A percentile compares a stretch with the other conserved stretches of the same genome.
These are phyloP conservation scores for Tangara arthus DNA, from an alignment of 2,797 vertebrate species.

Conservation along the genomic window DNA sequence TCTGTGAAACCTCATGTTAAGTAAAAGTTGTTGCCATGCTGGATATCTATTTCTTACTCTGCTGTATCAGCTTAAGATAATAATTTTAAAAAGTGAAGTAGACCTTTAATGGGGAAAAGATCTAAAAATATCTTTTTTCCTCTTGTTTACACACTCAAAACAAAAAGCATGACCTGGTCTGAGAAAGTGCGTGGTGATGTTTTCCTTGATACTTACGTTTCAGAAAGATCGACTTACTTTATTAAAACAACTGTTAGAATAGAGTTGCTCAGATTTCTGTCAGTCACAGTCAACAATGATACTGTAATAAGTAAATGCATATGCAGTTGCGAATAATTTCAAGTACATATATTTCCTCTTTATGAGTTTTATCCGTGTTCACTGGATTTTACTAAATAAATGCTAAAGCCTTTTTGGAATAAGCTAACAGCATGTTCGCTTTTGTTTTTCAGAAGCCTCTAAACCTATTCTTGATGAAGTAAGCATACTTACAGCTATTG, in stretches of 20 bases:
- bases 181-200: not conserved
- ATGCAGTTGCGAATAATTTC: not conserved
- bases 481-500: slow-evolving; percentile 92
- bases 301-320: not conserved
- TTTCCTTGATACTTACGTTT: not conserved
- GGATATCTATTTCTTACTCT: not conserved
- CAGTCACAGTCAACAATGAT: not conserved
- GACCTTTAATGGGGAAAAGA: not conserved
- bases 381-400: not conserved
- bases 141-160: not conserved
- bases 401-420: slow-evolving; percentile 8
- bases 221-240: not conserved
- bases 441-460: slow-evolving; percentile 80
- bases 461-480: slow-evolving; percentile 87
- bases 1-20: not conserved
- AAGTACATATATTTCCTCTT: not conserved
- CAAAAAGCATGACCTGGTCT: not conserved
- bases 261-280: not conserved
- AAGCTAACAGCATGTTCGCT: not conserved
- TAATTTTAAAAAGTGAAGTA: not conserved
- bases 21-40: not conserved
- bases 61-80: not conserved
- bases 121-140: not conserved
- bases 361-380: not conserved
- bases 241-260: not conserved